A percentile compares a stretch with the other conserved stretches of the same genome.
Evolutionary conservation across 2,797 vertebrate genomes (phyloP).

Genomic region (Chloroceryle inda): DNA sequence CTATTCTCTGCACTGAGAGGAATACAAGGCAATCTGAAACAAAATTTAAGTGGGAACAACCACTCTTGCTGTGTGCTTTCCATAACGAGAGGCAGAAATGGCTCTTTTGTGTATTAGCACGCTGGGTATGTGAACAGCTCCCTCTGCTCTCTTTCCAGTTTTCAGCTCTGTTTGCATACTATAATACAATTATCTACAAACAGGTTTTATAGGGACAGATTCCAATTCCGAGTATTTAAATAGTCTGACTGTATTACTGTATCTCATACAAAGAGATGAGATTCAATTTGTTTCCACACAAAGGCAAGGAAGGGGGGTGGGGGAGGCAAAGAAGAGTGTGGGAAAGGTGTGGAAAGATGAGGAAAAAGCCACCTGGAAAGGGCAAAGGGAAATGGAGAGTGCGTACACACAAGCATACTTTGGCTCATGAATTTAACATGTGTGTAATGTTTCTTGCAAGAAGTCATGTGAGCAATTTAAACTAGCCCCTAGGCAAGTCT

Average conservation of each 20-base stretch:
- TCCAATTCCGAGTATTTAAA: slow-evolving; percentile 1
- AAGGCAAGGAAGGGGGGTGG: background rate
- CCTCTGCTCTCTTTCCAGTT: background rate
- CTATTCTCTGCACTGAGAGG: background rate
- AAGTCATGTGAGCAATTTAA: slow-evolving; percentile 70
- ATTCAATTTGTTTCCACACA: background rate
- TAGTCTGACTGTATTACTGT: background rate
- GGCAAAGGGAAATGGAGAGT: slow-evolving; percentile 9
- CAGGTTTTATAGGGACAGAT: background rate
- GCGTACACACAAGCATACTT: background rate
- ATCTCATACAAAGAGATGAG: background rate
- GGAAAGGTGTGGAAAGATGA: slow-evolving; percentile 6
- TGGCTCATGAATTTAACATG: slow-evolving; percentile 67
- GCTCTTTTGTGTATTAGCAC: background rate
- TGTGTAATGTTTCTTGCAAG: slow-evolving; percentile 52
- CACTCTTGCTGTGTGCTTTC: background rate
- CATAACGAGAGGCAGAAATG: background rate
- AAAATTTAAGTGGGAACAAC: background rate
- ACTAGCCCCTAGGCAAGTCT: slow-evolving; percentile 60
- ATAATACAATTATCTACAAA: background rate
- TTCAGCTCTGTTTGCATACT: background rate
- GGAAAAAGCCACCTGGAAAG: slow-evolving; percentile 53
- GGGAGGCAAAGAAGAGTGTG: background rate
- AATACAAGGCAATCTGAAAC: background rate
- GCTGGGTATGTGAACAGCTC: background rate